Conservation (phyloP, 1,140 invertebrate genomes). For the Aphaenogaster rudis region DNA sequence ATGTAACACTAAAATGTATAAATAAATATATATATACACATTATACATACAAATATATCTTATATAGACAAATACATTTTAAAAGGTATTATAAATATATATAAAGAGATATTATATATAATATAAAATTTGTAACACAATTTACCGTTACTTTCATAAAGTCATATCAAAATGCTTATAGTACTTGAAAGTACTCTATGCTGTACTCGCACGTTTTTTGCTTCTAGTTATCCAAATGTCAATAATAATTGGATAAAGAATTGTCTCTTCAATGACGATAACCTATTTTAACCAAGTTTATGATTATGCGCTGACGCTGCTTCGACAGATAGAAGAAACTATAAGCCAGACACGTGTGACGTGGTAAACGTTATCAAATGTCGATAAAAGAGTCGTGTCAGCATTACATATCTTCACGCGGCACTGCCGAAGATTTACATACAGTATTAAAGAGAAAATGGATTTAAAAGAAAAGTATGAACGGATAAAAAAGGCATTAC, state of each 20-base stretch:
- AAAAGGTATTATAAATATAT: not conserved
- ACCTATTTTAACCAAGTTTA: not conserved
- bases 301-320: not conserved
- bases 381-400: not conserved
- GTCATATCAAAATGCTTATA: not conserved
- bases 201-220: not conserved
- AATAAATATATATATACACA: not conserved
- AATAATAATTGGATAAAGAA: not conserved
- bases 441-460: not conserved
- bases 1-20: not conserved
- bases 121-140: not conserved
- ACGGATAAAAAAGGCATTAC: conserved; percentile 23
- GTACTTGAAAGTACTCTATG: not conserved
- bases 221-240: not conserved
- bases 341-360: not conserved
- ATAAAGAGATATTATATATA: not conserved
- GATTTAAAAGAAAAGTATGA: not conserved
- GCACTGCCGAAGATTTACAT: not conserved
- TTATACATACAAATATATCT: not conserved
- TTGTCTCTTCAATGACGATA: not conserved
- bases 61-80: not conserved
- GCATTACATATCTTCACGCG: not conserved
- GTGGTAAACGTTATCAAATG: not conserved
- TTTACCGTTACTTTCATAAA: conserved; percentile 22
- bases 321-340: not conserved